Percentiles rank a stretch among this genome's conserved stretches.
Conservation (phyloP, 2,888 invertebrate species). For the Leucania comma region DNA sequence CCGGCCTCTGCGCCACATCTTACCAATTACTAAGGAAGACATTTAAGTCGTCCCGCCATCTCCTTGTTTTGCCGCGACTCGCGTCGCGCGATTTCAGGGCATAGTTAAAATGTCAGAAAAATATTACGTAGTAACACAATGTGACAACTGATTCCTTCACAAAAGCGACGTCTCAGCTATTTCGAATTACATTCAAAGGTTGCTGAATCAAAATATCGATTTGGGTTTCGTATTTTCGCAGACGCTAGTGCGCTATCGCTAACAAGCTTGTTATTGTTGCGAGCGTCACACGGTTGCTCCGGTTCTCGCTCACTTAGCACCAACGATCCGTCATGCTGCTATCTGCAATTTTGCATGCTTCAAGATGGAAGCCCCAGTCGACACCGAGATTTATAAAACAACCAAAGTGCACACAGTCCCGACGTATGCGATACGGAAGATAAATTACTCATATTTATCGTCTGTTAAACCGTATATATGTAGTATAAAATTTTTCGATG, state of each 20-base stretch:
- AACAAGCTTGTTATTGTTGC: conserved; percentile 72
- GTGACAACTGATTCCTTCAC: conserved; percentile 19
- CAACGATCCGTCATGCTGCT: conserved; percentile 73
- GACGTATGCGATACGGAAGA: conserved; percentile 55
- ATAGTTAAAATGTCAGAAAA: not conserved
- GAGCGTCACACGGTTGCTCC: conserved; percentile 62
- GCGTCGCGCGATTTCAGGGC: too few species aligned
- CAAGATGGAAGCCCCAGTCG: conserved; percentile 65
- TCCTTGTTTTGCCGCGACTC: too few species aligned
- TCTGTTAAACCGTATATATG: conserved; percentile 30
- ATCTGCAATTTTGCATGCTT: conserved; percentile 79
- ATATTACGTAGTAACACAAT: not conserved
- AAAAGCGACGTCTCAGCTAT: conserved; percentile 15
- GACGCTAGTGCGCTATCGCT: conserved; percentile 63
- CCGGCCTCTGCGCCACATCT: too few species aligned
- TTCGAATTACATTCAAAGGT: conserved; percentile 23
- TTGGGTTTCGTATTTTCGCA: conserved; percentile 62
- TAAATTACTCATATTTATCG: conserved; percentile 63
- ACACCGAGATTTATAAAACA: conserved; percentile 59
- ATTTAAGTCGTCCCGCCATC: too few species aligned
- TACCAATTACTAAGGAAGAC: too few species aligned
- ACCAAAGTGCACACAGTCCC: conserved; percentile 54
- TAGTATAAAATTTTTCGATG: conserved; percentile 16
- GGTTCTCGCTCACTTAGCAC: conserved; percentile 63
- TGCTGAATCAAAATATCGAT: conserved; percentile 39